A percentile compares a stretch with the other conserved stretches of the same genome.
Conservation (phyloP, 1,140 invertebrate genomes). For the Lithobius niger region DNA sequence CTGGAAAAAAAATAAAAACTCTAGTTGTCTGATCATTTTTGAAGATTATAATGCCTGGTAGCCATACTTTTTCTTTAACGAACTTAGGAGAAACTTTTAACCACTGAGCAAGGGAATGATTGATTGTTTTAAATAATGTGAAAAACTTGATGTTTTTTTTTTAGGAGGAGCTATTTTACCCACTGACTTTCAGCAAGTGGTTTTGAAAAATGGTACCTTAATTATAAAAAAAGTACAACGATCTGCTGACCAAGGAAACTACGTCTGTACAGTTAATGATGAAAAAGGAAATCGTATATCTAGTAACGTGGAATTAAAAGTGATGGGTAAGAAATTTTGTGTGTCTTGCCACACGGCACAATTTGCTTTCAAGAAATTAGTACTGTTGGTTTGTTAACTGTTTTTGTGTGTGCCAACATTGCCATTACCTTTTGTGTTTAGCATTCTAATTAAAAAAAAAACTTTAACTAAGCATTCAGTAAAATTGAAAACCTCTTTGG, state of each 20-base stretch:
- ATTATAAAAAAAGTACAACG: background rate
- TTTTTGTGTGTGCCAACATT: background rate
- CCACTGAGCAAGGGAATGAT: no score
- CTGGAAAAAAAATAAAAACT: no score
- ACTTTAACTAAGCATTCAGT: background rate
- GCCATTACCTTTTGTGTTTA: background rate
- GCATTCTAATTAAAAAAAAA: background rate
- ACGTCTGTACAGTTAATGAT: background rate
- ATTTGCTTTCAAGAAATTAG: background rate
- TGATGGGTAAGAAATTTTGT: background rate
- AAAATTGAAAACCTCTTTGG: background rate
- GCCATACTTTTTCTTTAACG: no score
- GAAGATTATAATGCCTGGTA: no score
- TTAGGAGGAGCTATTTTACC: no score
- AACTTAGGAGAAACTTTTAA: no score
- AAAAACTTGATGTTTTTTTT: no score
- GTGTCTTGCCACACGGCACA: background rate
- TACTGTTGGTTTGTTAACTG: background rate
- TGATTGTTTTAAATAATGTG: no score
- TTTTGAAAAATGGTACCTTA: conserved; percentile 6
- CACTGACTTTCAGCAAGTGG: no score
- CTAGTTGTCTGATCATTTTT: no score
- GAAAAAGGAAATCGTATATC: background rate
- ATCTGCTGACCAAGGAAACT: background rate
- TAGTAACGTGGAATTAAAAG: background rate